Evolutionary conservation across 2,888 invertebrate species (phyloP).

Genomic region (Ochropleura leucogaster): DNA sequence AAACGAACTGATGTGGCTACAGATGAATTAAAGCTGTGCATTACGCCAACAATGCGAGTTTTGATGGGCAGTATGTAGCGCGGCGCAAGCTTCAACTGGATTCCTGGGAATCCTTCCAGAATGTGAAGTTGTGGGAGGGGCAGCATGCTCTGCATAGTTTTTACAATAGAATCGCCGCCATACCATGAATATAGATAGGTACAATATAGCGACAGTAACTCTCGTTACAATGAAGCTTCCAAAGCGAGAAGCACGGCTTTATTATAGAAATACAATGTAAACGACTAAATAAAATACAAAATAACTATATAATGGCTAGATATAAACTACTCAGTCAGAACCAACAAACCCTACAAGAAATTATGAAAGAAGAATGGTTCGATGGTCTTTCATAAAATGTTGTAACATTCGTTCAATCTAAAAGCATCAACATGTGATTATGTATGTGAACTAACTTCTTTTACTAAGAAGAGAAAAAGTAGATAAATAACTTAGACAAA

Average conservation of each 20-base stretch:
- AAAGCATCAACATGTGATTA: slow-evolving; percentile 73
- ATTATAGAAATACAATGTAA: slow-evolving; percentile 57
- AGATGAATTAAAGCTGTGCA: slow-evolving; percentile 64
- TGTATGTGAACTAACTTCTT: slow-evolving; percentile 79
- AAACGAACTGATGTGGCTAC: slow-evolving; percentile 54
- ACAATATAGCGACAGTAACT: slow-evolving; percentile 58
- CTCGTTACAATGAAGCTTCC: slow-evolving; percentile 62
- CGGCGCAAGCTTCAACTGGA: slow-evolving; percentile 46
- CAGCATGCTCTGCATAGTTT: slow-evolving; percentile 73
- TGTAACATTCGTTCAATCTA: slow-evolving; percentile 66
- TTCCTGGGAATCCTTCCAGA: slow-evolving; percentile 63
- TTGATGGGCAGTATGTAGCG: slow-evolving; percentile 49
- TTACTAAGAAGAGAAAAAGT: slow-evolving; percentile 82
- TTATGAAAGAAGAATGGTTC: slow-evolving; percentile 64
- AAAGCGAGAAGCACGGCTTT: slow-evolving; percentile 64
- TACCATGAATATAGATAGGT: slow-evolving; percentile 60
- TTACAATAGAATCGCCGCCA: slow-evolving; percentile 65
- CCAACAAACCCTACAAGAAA: slow-evolving; percentile 68
- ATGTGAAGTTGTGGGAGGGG: slow-evolving; percentile 72
- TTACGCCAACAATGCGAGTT: slow-evolving; percentile 60
- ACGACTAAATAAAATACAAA: slow-evolving; percentile 62
- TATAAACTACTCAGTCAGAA: slow-evolving; percentile 67
- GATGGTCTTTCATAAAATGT: slow-evolving; percentile 64
- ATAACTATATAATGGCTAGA: slow-evolving; percentile 60
- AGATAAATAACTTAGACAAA: slow-evolving; percentile 87